phyloP scores from a whole-genome alignment of 2,888 invertebrate genomes.

The Lissonota sp. region DNA sequence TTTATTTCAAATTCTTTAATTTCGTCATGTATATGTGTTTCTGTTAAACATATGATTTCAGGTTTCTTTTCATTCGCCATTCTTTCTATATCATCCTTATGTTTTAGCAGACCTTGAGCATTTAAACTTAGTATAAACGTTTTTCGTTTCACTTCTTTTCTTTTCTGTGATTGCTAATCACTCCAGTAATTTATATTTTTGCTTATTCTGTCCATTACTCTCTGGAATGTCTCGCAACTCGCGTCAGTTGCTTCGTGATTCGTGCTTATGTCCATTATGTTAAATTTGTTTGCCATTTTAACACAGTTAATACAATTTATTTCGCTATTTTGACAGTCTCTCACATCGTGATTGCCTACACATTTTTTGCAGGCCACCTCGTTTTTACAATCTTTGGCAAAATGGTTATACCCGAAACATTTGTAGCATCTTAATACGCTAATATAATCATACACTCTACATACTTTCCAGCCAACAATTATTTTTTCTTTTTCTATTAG shows the following conservation, averaged over 20 bases:
- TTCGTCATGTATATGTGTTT: slow-evolving; percentile 2
- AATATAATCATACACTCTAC: slow-evolving; percentile 1
- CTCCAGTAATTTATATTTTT: slow-evolving; percentile 16
- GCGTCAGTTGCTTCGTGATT: slow-evolving; percentile 36
- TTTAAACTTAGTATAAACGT: background rate
- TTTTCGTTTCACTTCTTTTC: background rate
- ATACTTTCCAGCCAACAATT: too few relatives aligned
- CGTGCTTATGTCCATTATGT: slow-evolving; percentile 1
- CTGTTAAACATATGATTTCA: slow-evolving; percentile 27
- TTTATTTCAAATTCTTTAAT: background rate
- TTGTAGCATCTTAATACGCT: slow-evolving; percentile 47
- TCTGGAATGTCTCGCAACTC: slow-evolving; percentile 17
- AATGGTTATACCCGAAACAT: slow-evolving; percentile 15
- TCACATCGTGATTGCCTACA: slow-evolving; percentile 37
- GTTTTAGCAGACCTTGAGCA: background rate
- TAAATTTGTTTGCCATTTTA: slow-evolving; percentile 14
- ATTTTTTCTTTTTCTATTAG: slow-evolving; percentile 23
- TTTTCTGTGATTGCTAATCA: slow-evolving; percentile 8
- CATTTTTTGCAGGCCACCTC: slow-evolving; percentile 43
- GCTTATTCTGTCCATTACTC: slow-evolving; percentile 31
- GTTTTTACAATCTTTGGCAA: slow-evolving; percentile 45
- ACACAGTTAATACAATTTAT: slow-evolving; percentile 51
- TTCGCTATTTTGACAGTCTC: slow-evolving; percentile 23
- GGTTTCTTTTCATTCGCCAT: slow-evolving; percentile 11
- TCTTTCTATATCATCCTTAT: slow-evolving; percentile 43